A percentile compares a stretch with the other conserved stretches of the same genome.
Conservation (phyloP, 2,797 vertebrate genomes). For the Sarcoramphus papa region DNA sequence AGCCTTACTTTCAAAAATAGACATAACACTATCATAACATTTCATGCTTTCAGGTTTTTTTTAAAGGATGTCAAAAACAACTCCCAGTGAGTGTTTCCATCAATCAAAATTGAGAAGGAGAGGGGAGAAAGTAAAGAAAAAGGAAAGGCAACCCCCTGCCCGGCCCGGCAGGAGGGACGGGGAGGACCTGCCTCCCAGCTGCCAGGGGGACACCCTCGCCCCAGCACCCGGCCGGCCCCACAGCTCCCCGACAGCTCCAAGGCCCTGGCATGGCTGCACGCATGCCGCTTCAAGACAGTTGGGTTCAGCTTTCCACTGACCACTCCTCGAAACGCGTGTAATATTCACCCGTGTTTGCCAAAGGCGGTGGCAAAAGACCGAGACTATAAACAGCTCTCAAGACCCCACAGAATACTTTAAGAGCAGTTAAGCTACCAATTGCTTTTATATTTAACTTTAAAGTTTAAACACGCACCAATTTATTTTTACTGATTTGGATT, state of each 20-base stretch:
- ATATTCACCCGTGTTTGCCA: not conserved
- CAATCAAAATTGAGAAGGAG: slow-evolving; percentile 36
- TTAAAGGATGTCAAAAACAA: slow-evolving; percentile 61
- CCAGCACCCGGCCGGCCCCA: not conserved
- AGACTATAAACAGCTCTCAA: not conserved
- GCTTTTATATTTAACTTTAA: not conserved
- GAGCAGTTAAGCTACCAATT: not conserved
- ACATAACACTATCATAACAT: slow-evolving; percentile 59
- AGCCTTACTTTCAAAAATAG: slow-evolving; percentile 70
- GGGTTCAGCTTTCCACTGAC: not conserved
- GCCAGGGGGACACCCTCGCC: not conserved
- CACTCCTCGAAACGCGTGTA: not conserved
- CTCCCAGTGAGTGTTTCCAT: slow-evolving; percentile 62
- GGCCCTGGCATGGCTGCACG: not conserved
- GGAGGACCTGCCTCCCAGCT: not conserved
- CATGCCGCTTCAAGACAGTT: not conserved
- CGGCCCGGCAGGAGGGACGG: not conserved
- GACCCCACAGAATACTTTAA: not conserved
- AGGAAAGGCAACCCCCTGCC: not conserved
- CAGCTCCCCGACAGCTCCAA: not conserved
- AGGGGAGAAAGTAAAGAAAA: not conserved
- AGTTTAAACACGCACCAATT: not conserved
- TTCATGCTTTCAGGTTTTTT: slow-evolving; percentile 40
- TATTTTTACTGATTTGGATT: not conserved
- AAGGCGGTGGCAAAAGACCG: accelerated